Conservation (phyloP, 2,113 vertebrate species). For the Bombycilla garrulus region DNA sequence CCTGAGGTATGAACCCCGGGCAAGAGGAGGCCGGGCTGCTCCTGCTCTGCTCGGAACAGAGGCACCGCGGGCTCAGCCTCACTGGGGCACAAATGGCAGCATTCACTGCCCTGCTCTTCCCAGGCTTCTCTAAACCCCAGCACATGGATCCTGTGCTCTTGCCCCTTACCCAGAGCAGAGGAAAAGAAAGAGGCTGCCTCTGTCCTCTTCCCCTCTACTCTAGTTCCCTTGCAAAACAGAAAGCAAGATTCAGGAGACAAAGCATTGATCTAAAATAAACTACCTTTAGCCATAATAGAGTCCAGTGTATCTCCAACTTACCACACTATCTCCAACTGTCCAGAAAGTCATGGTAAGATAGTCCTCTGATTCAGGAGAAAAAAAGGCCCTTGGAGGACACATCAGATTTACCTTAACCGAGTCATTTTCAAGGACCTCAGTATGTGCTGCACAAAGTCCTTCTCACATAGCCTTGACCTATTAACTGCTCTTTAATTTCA, state of each 20-base stretch:
- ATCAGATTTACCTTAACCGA: neutral
- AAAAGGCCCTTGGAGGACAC: neutral
- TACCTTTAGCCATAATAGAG: conserved; percentile 53
- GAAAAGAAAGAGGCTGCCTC: neutral
- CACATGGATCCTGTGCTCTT: neutral
- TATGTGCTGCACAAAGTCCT: neutral
- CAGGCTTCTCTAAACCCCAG: neutral
- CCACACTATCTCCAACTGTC: neutral
- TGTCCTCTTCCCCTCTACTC: neutral
- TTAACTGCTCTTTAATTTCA: conserved; percentile 27
- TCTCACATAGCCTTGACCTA: neutral
- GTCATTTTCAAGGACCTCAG: conserved; percentile 5
- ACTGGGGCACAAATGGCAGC: neutral
- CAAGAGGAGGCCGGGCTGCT: neutral
- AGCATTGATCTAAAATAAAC: neutral
- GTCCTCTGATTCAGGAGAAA: neutral
- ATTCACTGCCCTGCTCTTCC: neutral
- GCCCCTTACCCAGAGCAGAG: neutral
- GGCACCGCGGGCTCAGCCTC: no score
- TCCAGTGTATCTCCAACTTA: neutral
- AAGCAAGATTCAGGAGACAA: neutral
- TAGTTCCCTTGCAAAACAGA: neutral
- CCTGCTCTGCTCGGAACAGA: no score
- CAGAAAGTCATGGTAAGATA: neutral
- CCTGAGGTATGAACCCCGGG: neutral